phyloP scores from a whole-genome alignment of 1,140 invertebrate species.

The Saxidomus purpurata region DNA sequence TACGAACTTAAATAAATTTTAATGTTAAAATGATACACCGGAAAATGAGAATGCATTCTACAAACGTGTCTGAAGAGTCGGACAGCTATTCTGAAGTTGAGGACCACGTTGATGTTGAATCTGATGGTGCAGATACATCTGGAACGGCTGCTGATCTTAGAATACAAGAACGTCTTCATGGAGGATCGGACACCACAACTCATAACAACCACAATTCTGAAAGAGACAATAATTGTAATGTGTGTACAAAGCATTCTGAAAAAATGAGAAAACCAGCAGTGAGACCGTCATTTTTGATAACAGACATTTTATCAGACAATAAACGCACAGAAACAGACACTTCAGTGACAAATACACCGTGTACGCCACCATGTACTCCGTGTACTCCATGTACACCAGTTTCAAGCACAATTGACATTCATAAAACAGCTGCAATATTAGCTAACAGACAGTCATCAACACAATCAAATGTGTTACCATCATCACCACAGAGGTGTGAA shows the following conservation, averaged over 20 bases:
- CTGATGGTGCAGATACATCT: not conserved
- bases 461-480: not conserved
- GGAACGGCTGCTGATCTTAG: constrained; percentile 29
- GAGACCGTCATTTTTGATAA: constrained; percentile 59
- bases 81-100: constrained; percentile 51
- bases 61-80: constrained; percentile 57
- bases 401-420: constrained; percentile 26
- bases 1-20: not conserved
- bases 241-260: constrained; percentile 18
- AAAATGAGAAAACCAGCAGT: constrained; percentile 10
- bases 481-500: constrained; percentile 27
- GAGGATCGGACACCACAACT: not conserved
- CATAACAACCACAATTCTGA: not conserved
- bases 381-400: constrained; percentile 51
- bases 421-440: constrained; percentile 46
- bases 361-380: constrained; percentile 46
- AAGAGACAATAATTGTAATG: constrained; percentile 27
- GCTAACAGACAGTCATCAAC: not conserved
- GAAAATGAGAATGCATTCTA: constrained; percentile 62
- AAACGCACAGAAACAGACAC: constrained; percentile 14
- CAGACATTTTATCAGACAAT: constrained; percentile 48
- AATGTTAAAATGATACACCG: constrained; percentile 27
- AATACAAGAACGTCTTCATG: constrained; percentile 48
- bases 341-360: constrained; percentile 33
- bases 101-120: constrained; percentile 53